Evolutionary conservation across 2,113 vertebrate genomes (phyloP).

Genomic region (Hymenochirus boettgeri): DNA sequence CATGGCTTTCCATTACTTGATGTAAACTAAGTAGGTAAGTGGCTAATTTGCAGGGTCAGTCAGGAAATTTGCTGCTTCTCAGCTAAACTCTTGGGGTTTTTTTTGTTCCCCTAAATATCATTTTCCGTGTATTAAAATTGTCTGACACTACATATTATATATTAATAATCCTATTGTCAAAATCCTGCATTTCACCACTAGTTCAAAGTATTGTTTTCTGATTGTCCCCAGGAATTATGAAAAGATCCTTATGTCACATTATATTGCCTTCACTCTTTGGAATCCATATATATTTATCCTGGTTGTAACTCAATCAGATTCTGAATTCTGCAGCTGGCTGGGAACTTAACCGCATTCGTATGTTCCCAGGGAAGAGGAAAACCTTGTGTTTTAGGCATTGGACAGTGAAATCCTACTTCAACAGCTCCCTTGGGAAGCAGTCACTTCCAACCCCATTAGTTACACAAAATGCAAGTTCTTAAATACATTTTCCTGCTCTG

Average conservation of each 20-base stretch:
- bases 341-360: constrained; percentile 20
- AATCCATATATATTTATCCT: constrained; percentile 17
- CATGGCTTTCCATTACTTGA: no score
- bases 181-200: not conserved
- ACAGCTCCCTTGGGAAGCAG: constrained; percentile 7
- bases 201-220: not conserved
- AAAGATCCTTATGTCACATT: constrained; percentile 5
- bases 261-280: constrained; percentile 2
- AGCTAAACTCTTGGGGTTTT: no score
- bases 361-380: constrained; percentile 7
- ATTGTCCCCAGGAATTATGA: not conserved
- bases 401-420: constrained; percentile 10
- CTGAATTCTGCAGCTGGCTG: constrained; percentile 15
- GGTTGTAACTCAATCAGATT: constrained; percentile 26
- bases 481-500: not conserved
- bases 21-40: no score
- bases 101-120: no score
- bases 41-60: no score
- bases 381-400: constrained; percentile 6
- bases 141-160: no score
- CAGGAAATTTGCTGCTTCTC: no score
- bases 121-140: no score
- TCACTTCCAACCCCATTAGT: not conserved
- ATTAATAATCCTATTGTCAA: not conserved
- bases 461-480: not conserved